phyloP scores from a whole-genome alignment of 1,140 invertebrate species.

The Caenorhabditis inopinata region DNA sequence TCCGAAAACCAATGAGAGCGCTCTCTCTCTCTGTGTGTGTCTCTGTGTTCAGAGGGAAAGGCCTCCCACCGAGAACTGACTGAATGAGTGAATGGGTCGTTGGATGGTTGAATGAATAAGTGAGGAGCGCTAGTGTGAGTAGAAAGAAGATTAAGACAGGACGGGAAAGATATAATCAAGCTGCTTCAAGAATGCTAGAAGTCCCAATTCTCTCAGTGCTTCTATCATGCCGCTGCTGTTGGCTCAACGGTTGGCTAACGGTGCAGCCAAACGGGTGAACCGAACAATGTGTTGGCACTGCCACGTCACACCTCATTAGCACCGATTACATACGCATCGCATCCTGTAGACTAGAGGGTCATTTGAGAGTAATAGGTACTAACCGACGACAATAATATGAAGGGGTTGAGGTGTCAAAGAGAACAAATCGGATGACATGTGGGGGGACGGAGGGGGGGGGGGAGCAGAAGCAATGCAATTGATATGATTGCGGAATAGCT shows the following conservation, averaged over 20 bases:
- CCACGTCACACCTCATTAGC: constrained; percentile 24
- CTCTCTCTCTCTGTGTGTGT: constrained; percentile 9
- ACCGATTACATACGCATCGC: background rate
- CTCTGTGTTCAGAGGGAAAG: constrained; percentile 32
- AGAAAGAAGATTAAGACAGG: constrained; percentile 15
- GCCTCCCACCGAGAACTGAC: constrained; percentile 32
- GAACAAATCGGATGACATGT: background rate
- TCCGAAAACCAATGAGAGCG: constrained; percentile 25
- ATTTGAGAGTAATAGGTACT: constrained; percentile 22
- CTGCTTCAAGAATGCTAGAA: background rate
- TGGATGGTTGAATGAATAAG: constrained; percentile 34
- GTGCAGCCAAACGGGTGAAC: background rate
- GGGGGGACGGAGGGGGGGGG: background rate
- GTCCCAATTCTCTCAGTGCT: no score
- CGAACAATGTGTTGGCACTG: background rate
- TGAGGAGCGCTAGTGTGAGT: constrained; percentile 11
- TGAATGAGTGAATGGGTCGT: constrained; percentile 32
- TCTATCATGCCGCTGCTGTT: no score
- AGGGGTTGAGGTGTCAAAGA: constrained; percentile 11
- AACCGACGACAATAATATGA: constrained; percentile 1
- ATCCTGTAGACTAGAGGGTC: constrained; percentile 19
- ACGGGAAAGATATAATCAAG: background rate
- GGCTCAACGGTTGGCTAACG: no score
- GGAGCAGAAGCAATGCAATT: background rate
- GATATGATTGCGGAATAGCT: constrained; percentile 24